phyloP scores from a whole-genome alignment of 2,888 invertebrate species.

The Hydrotaea diabolus region DNA sequence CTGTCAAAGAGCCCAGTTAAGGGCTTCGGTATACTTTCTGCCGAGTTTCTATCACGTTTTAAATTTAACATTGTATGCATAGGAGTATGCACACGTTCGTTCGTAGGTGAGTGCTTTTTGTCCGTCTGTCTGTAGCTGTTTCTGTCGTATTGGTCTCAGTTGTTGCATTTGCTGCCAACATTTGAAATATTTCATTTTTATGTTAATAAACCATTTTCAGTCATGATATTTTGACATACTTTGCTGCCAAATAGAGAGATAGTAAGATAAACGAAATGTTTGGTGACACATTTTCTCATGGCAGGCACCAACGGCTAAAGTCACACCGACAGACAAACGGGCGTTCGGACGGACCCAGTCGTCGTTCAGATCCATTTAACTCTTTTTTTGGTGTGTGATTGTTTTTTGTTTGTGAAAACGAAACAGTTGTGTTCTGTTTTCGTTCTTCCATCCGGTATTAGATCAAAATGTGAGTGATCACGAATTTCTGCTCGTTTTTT shows the following conservation, averaged over 20 bases:
- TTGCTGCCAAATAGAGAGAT: conserved; percentile 44
- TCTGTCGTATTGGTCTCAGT: background rate
- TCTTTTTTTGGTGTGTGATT: no score
- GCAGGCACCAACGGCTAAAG: background rate
- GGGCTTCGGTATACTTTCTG: conserved; percentile 34
- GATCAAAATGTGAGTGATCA: conserved; percentile 29
- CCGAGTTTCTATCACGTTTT: conserved; percentile 55
- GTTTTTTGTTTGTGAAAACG: background rate
- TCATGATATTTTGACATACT: conserved; percentile 58
- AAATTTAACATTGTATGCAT: conserved; percentile 25
- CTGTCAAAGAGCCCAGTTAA: conserved; percentile 47
- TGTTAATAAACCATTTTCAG: conserved; percentile 61
- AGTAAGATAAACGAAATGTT: conserved; percentile 35
- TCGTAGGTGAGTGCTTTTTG: background rate
- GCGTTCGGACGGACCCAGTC: background rate
- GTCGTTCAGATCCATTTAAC: background rate
- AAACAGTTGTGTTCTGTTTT: conserved; percentile 34
- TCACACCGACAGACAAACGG: background rate
- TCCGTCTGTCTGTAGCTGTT: background rate
- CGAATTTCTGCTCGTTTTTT: conserved; percentile 15
- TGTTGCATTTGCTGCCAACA: conserved; percentile 38
- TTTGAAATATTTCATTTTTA: conserved; percentile 62
- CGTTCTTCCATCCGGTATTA: conserved; percentile 29
- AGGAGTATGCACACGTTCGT: background rate
- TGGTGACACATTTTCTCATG: conserved; percentile 51